Evolutionary conservation across 2,888 invertebrate species (phyloP), one percentile per base, ranked within the genome.

Genomic region (Drosophila atripex): DNA sequence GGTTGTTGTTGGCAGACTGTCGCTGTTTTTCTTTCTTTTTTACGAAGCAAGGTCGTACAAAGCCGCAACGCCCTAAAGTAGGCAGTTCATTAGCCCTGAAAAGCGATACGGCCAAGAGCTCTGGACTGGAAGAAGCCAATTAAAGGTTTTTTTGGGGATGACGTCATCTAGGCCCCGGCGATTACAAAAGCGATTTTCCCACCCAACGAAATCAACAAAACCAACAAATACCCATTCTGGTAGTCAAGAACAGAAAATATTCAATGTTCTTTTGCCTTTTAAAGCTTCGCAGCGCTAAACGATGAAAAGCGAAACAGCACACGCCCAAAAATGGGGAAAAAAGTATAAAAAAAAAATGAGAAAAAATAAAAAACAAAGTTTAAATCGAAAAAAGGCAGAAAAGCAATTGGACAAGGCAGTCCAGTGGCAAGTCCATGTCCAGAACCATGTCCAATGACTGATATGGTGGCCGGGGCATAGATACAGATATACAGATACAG

Each of bases 301-400:
- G 52, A 47, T 74, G 60, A 83, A 78, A 80, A 84, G 75, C 82
- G 76, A 75, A 86, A 77, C 30, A 55, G 73, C 78, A 80, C 70
- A 86, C 83, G 88, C 84, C 84, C 84, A 88, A 84, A 84, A 84
- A 88, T 84, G 88, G 84, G 56, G 73, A 63, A 71, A 63, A 73
- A 57, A n/a, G n/a, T n/a, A 61, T 32, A 50, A 35, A 63, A 65
- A 71, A 73, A 52, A 74, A 80, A 71, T n/a, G n/a, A n/a, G n/a
- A n/a, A n/a, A 63, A 73, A 57, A 61, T 32, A 50, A 35, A 63
- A 65, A 71, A 73, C 55, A 74, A 80, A 71, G 53, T 73, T 73
- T 78, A 68, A 75, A 71, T 86, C 82, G 71, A 86, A 82, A 82
- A 55, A 77, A 69, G 74, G 83, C 78, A 49, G 58, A 69, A 78